Evolutionary conservation across 2,113 vertebrate species (phyloP).

Genomic region (Paracanthobrama guichenoti): DNA sequence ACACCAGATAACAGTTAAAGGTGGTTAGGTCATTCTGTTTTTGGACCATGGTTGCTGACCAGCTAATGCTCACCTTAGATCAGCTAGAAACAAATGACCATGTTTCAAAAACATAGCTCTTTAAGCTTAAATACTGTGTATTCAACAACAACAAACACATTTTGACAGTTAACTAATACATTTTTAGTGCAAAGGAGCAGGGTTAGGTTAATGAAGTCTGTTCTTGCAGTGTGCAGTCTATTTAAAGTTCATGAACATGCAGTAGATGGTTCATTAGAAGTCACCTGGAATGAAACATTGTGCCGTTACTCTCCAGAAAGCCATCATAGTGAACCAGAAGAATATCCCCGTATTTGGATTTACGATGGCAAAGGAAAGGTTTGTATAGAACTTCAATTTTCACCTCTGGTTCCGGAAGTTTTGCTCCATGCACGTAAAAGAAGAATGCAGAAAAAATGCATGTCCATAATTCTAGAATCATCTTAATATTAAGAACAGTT

Average conservation of each 20-base stretch:
- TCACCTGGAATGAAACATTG: constrained; percentile 94
- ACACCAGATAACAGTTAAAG: not conserved
- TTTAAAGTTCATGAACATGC: not conserved
- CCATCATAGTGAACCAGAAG: constrained; percentile 91
- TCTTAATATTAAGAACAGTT: constrained; percentile 44
- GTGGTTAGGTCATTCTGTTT: not conserved
- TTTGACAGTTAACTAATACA: not conserved
- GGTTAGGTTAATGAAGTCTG: not conserved
- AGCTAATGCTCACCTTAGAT: not conserved
- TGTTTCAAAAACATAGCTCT: not conserved
- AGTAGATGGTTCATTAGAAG: constrained; percentile 15
- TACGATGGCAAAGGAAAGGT: constrained; percentile 87
- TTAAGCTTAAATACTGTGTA: not conserved
- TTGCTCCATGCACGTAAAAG: constrained; percentile 72
- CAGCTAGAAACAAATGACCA: not conserved
- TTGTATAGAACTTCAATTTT: constrained; percentile 89
- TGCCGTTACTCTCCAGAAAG: constrained; percentile 87
- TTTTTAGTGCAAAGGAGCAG: not conserved
- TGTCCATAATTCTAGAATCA: constrained; percentile 66
- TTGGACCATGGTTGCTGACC: not conserved
- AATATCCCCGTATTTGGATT: constrained; percentile 89
- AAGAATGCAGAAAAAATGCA: constrained; percentile 65
- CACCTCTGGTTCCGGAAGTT: constrained; percentile 90
- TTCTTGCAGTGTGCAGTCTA: not conserved
- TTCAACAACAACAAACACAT: not conserved